Evolutionary conservation across 2,888 invertebrate genomes (phyloP).

Genomic region (Chrysodeixis includens): DNA sequence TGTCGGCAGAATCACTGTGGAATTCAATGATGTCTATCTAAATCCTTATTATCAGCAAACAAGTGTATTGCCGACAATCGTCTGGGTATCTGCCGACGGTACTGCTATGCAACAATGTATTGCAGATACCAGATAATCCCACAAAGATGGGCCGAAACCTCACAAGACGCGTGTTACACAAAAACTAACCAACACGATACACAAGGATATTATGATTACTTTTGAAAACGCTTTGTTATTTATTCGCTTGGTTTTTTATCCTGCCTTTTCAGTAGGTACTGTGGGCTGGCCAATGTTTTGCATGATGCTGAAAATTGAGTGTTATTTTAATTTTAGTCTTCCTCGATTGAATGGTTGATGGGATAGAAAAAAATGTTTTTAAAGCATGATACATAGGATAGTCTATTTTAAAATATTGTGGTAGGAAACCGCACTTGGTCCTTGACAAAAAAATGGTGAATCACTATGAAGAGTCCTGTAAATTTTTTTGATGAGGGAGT

Average conservation of each 20-base stretch:
- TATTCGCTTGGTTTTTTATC: background rate
- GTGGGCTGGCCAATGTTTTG: too few species aligned
- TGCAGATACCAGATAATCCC: constrained; percentile 71
- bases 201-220: background rate
- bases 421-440: too few species aligned
- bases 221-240: background rate
- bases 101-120: constrained; percentile 60
- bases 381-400: too few species aligned
- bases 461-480: too few species aligned
- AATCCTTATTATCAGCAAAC: constrained; percentile 36
- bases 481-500: too few species aligned
- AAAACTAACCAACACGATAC: background rate
- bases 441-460: too few species aligned
- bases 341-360: too few species aligned
- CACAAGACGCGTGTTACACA: constrained; percentile 67
- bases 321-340: too few species aligned
- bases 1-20: constrained; percentile 26
- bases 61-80: constrained; percentile 43
- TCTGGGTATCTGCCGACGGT: constrained; percentile 34
- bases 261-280: too few species aligned
- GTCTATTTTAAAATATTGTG: too few species aligned
- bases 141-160: constrained; percentile 76
- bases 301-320: too few species aligned
- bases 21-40: constrained; percentile 25
- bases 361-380: too few species aligned